Percentiles rank a stretch among this genome's conserved stretches.
phyloP scores from a whole-genome alignment of 1,140 invertebrate species.

The Oryctes rhinoceros region DNA sequence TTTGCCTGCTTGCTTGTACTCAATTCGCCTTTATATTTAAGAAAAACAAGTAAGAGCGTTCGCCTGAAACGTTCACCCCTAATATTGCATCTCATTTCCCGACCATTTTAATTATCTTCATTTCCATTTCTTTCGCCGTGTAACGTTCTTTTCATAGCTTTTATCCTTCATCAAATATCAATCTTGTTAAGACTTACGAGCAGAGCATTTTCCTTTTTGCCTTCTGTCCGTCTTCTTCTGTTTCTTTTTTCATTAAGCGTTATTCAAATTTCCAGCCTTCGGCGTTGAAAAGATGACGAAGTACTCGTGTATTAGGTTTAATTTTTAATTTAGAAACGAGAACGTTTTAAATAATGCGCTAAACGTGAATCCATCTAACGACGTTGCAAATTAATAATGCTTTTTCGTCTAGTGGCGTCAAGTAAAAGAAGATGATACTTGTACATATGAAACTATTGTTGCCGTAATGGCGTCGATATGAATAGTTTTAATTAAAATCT shows the following conservation, averaged over 20 bases:
- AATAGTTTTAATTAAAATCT: too few species aligned
- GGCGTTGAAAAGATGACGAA: conserved; percentile 39
- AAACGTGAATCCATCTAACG: not conserved
- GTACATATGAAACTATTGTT: too few species aligned
- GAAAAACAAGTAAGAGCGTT: conserved; percentile 12
- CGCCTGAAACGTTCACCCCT: not conserved
- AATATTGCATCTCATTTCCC: conserved; percentile 39
- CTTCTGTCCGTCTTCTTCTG: conserved; percentile 19
- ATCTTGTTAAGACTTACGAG: conserved; percentile 46
- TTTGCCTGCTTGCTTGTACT: too few species aligned
- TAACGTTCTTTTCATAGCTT: conserved; percentile 44
- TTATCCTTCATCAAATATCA: conserved; percentile 48
- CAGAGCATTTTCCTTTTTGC: not conserved
- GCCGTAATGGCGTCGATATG: too few species aligned
- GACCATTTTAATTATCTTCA: conserved; percentile 46
- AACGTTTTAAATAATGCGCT: not conserved
- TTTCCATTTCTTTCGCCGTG: conserved; percentile 43
- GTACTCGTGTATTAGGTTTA: conserved; percentile 33
- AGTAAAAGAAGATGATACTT: too few species aligned
- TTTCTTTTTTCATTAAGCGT: conserved; percentile 46
- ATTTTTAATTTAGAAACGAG: conserved; percentile 35
- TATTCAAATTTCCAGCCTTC: conserved; percentile 42
- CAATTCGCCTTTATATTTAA: not conserved
- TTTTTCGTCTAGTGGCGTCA: not conserved
- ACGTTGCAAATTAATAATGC: not conserved